These are phyloP conservation scores for Pentalonia nigronervosa DNA, from an alignment of 1,140 invertebrate genomes.

Conservation along the genomic window DNA sequence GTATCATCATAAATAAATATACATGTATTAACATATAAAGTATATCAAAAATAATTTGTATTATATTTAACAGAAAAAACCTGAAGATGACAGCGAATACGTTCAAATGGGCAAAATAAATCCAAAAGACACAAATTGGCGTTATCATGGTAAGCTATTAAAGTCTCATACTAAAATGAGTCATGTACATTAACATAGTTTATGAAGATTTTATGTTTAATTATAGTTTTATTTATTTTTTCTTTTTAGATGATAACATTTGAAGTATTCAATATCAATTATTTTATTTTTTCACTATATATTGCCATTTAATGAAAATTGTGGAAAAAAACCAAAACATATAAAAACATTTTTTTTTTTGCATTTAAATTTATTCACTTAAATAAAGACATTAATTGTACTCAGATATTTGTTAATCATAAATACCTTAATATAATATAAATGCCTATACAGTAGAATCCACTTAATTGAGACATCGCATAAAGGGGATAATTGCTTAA, in stretches of 20 bases:
- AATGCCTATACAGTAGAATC: too few species aligned
- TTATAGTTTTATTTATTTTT: not conserved
- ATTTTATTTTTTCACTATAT: not conserved
- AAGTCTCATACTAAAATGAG: not conserved
- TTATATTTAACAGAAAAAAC: slow-evolving; percentile 80
- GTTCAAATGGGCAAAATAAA: slow-evolving; percentile 98
- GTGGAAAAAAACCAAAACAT: not conserved
- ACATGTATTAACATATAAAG: too few species aligned
- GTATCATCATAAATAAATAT: too few species aligned
- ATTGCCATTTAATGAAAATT: slow-evolving; percentile 20
- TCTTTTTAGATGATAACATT: slow-evolving; percentile 40
- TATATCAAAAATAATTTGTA: not conserved
- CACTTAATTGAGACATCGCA: too few species aligned
- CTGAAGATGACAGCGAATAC: slow-evolving; percentile 93
- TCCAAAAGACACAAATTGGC: slow-evolving; percentile 99
- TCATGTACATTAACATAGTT: not conserved
- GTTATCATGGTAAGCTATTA: slow-evolving; percentile 88
- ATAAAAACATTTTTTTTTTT: not conserved
- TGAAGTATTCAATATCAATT: not conserved
- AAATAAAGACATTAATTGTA: not conserved
- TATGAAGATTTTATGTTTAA: not conserved
- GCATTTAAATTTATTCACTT: not conserved
- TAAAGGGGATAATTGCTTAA: too few species aligned
- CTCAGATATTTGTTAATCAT: slow-evolving; percentile 4
- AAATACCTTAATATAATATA: not conserved